Evolutionary conservation across 64 coral and sea anemone genomes (phyloP).

Genomic region (Hydrozoanthus tunicans): DNA sequence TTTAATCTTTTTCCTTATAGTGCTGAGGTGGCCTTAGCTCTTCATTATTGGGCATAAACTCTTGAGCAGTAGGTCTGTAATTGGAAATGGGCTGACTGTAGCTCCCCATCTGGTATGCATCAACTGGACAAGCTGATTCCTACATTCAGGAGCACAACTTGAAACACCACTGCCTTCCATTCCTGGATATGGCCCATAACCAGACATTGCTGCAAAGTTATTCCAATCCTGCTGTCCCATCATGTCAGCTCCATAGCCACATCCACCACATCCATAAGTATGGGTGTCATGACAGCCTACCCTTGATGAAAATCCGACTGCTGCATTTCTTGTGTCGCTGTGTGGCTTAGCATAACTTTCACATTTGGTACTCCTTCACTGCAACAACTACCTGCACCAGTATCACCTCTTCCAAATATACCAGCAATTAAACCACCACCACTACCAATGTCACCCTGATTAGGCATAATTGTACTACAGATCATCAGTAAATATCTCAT

Average conservation of each 20-base stretch:
- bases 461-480: neutral
- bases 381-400: neutral
- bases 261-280: neutral
- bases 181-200: conserved; percentile 3
- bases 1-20: neutral
- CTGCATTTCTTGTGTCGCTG: conserved; percentile 14
- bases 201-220: conserved; percentile 26
- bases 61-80: neutral
- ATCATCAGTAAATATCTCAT: conserved; percentile 24
- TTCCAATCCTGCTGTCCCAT: conserved; percentile 9
- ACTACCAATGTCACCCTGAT: conserved; percentile 15
- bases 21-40: neutral
- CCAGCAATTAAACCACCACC: neutral
- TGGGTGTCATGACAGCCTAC: neutral
- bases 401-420: neutral
- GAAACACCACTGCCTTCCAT: conserved; percentile 8
- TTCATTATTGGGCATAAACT: neutral
- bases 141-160: conserved; percentile 2
- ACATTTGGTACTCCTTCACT: neutral
- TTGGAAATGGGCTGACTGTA: neutral
- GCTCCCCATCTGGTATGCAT: neutral
- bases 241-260: neutral
- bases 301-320: neutral
- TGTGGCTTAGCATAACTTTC: neutral
- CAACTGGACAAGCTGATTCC: neutral